Conservation (phyloP, 2,113 vertebrate species). For the Okapia johnstoni region DNA sequence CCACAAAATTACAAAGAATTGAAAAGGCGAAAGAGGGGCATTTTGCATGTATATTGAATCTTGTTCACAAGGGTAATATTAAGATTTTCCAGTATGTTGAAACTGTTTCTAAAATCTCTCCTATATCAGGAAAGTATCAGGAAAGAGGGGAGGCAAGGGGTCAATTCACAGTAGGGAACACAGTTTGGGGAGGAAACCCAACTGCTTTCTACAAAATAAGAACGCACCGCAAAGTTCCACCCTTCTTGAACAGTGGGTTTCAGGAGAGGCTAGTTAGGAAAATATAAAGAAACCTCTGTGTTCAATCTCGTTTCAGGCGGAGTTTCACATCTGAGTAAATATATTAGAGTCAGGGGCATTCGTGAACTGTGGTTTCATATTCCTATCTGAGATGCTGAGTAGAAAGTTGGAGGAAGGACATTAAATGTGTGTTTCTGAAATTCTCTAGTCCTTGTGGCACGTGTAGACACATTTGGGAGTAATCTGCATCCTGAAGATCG, state of each 20-base stretch:
- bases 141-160: not conserved
- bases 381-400: not conserved
- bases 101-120: constrained; percentile 29
- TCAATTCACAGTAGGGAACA: not conserved
- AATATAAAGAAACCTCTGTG: not conserved
- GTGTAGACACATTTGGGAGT: not conserved
- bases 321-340: not conserved
- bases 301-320: not conserved
- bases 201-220: not conserved
- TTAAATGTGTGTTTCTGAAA: not conserved
- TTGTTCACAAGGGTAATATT: not conserved
- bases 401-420: not conserved
- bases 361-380: not conserved
- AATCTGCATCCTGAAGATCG: not conserved
- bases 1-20: not conserved
- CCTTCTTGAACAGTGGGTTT: fast-evolving
- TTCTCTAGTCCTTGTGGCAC: not conserved
- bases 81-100: not conserved
- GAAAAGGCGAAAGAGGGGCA: not conserved
- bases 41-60: constrained; percentile 34
- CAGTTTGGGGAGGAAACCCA: not conserved
- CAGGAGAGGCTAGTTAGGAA: not conserved
- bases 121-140: not conserved
- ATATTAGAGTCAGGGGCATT: not conserved
- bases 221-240: not conserved